Base-by-base conservation (phyloP, 2,888 invertebrate species). In the Peribatodes rhomboidaria region DNA sequence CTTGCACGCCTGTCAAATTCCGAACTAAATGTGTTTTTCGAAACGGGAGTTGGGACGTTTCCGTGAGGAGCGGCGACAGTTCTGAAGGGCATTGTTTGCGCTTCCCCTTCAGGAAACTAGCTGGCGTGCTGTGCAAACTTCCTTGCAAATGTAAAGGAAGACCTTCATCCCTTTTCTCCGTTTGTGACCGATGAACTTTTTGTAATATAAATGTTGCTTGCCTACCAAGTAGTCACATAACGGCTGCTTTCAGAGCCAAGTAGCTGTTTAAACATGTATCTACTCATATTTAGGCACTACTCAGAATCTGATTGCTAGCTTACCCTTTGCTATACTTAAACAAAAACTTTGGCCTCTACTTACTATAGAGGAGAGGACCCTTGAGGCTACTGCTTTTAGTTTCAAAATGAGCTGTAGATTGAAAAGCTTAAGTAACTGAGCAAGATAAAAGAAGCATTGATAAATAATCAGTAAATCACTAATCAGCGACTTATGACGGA, bases 1-100 rank as follows among this genome's bases (percentile, higher is more conserved):
- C 44, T 50, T 44, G 55, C 59, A 31, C 33, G 54, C 27, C 44
- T 59, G 54, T 55, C 59, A 39, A 59, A 55, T 62, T 52, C 62
- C 41, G 9, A 39, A 20, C 55, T 44, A 46, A 57, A 63, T 53
- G 52, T 56, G 49, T 62, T 61, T 56, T 14, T 37, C 20, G 37
- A 49, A 57, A 58, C 49, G 44, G 33, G 44, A 35, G 16, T 22
- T 13, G 39, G 11, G 44, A 39, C 33, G 47, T 39, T 57, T 62
- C 52, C 44, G 37, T 16, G 18, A 53, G 37, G 53, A 35, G 13
- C 31, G 52, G 46, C 56, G 52, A 57, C 57, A 39, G 49, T 44
- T 22, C 54, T 55, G 44, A 42, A 18, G 20, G 49, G 2, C 50
- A 33, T 57, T 57, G 57, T 57, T 62, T 53, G 52, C n/a, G n/a